Base-by-base conservation (phyloP, 2,797 vertebrate species). In the Hozukius guyotensis region DNA sequence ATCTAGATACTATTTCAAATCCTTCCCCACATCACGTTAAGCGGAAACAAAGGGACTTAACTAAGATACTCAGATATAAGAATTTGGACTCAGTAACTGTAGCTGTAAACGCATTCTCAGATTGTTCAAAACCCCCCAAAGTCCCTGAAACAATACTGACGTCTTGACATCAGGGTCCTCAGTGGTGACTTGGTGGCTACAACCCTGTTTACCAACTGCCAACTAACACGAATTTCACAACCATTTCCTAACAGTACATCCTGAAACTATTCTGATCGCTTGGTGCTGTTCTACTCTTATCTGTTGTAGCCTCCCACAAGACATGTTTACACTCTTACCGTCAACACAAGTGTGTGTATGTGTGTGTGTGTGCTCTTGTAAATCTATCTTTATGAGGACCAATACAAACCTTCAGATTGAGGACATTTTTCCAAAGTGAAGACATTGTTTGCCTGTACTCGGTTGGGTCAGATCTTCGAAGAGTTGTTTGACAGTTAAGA, bases 271-370 rank as follows among this genome's bases (percentile, higher is more conserved):
- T 24, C 32, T 60, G 24, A 62, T 74, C 60, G 63, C 16, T 61
- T 14, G 11, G 56, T 64, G 31, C 69, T 71, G 22, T 55, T 75
- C 72, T 64, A 6, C 49, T 75, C 72, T 79, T 87, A 75, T 88
- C 76, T 85, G 67, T 53, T 75, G 32, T 69, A 57, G 68, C 77
- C 59, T 79, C 61, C 59, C 81, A 78, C 56, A 81, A 62, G 36
- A 81, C 64, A 81, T 91, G 77, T 86, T 91, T 81, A 80, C 79
- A 24, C 46, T 73, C 18, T 73, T 18, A 80, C 42, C 29, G 10
- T 75, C 57, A 75, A 67, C 31, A 79, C 31, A 61, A 32, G 24
- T 32, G 12, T 56, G 34, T 66, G 36, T 38, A 13, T 38, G 36
- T 38, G 38, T 25, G 0, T 53, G 14, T 68, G 73, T 61, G 46